A percentile compares a stretch with the other conserved stretches of the same genome.
Conservation (phyloP, 2,888 invertebrate species). For the Petrolisthes manimaculis region DNA sequence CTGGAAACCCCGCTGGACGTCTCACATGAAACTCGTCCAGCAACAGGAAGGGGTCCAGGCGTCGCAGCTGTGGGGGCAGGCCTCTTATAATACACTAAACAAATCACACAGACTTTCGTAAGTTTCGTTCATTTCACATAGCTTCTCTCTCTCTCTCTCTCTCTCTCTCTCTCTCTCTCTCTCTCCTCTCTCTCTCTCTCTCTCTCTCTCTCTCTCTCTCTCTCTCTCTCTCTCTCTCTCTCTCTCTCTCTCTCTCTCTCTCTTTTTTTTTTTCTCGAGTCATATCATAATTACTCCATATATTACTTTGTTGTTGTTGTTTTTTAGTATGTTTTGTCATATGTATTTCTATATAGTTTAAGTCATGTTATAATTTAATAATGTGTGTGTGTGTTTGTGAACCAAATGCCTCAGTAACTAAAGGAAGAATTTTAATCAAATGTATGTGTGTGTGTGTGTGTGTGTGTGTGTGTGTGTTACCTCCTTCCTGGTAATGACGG, state of each 20-base stretch:
- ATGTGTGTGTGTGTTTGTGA: constrained; percentile 12
- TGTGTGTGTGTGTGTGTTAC: no score
- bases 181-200: no score
- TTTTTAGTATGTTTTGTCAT: constrained; percentile 25
- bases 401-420: background rate
- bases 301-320: constrained; percentile 5
- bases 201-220: no score
- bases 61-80: constrained; percentile 2
- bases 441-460: no score
- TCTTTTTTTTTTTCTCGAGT: background rate
- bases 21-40: constrained; percentile 69
- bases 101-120: no score
- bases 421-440: no score
- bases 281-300: constrained; percentile 4
- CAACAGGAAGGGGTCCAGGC: constrained; percentile 70
- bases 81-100: no score
- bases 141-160: background rate
- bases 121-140: no score
- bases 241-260: constrained; percentile 3
- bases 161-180: background rate
- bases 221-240: background rate
- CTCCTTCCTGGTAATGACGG: no score
- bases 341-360: constrained; percentile 13
- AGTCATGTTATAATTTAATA: constrained; percentile 23
- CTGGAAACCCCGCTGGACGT: constrained; percentile 70